These are phyloP conservation scores for Epicampocera succincta DNA, from an alignment of 2,888 invertebrate species.

Conservation along the genomic window DNA sequence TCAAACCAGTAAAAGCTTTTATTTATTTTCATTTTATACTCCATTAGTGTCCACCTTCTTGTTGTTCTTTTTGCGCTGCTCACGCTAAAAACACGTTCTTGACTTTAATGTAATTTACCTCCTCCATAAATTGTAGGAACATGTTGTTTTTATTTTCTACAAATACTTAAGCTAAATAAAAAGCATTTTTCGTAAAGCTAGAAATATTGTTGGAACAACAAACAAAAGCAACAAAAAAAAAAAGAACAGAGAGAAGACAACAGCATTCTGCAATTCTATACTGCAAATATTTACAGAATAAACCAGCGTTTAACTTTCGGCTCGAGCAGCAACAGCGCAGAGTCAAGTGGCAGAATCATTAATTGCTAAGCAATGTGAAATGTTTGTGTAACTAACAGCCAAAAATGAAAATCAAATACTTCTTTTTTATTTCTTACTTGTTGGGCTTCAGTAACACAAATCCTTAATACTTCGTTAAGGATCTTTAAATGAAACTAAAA, in stretches of 20 bases:
- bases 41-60: conserved; percentile 60
- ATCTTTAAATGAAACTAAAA: conserved; percentile 24
- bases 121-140: conserved; percentile 65
- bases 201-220: not conserved
- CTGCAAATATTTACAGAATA: conserved; percentile 40
- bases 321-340: conserved; percentile 21
- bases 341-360: conserved; percentile 44
- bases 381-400: conserved; percentile 19
- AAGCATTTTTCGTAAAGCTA: conserved; percentile 6
- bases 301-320: conserved; percentile 24
- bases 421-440: not conserved
- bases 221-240: too few species aligned
- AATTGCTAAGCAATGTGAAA: conserved; percentile 58
- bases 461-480: not conserved
- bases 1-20: conserved; percentile 7
- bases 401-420: conserved; percentile 6
- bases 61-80: not conserved
- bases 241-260: not conserved
- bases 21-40: conserved; percentile 39
- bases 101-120: conserved; percentile 61
- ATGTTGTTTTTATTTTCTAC: conserved; percentile 65
- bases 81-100: conserved; percentile 16
- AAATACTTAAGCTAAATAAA: conserved; percentile 27
- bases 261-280: conserved; percentile 21
- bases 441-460: conserved; percentile 1